Evolutionary conservation across 2,888 invertebrate genomes (phyloP).

Genomic region (Branchellion lobata): DNA sequence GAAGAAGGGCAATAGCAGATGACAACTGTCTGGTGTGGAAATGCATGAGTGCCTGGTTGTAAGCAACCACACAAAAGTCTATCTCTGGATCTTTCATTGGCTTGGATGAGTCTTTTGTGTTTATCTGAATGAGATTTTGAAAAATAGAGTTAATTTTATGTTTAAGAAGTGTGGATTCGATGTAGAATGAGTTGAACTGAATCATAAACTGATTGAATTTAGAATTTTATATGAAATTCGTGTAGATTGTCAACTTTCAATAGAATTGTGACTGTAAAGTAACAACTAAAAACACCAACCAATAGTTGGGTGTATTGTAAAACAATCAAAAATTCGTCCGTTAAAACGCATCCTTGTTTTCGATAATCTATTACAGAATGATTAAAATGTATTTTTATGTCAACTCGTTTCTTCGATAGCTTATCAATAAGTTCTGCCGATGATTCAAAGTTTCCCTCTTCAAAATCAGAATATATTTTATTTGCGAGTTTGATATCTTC

Average conservation of each 20-base stretch:
- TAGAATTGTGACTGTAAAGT: too few relatives aligned
- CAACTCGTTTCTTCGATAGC: constrained; percentile 65
- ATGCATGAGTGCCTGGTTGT: constrained; percentile 77
- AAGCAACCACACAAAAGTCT: constrained; percentile 72
- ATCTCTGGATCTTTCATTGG: constrained; percentile 66
- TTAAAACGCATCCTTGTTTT: constrained; percentile 68
- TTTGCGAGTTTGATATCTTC: constrained; percentile 4
- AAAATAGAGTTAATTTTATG: too few relatives aligned
- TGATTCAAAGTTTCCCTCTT: neutral
- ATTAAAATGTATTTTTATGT: constrained; percentile 78
- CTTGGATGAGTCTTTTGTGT: constrained; percentile 60
- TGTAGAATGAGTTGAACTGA: too few relatives aligned
- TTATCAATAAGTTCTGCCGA: neutral
- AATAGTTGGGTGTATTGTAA: constrained; percentile 55
- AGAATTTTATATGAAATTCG: neutral
- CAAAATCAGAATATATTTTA: neutral
- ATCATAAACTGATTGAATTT: too few relatives aligned
- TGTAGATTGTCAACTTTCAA: neutral
- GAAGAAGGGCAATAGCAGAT: constrained; percentile 69
- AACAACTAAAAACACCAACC: constrained; percentile 36
- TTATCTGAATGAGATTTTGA: constrained; percentile 56
- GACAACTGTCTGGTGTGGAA: constrained; percentile 77
- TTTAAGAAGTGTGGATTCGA: too few relatives aligned
- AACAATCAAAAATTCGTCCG: constrained; percentile 68
- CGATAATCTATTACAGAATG: constrained; percentile 81